Conservation (phyloP, 2,888 invertebrate species). For the Subacronicta megacephala region DNA sequence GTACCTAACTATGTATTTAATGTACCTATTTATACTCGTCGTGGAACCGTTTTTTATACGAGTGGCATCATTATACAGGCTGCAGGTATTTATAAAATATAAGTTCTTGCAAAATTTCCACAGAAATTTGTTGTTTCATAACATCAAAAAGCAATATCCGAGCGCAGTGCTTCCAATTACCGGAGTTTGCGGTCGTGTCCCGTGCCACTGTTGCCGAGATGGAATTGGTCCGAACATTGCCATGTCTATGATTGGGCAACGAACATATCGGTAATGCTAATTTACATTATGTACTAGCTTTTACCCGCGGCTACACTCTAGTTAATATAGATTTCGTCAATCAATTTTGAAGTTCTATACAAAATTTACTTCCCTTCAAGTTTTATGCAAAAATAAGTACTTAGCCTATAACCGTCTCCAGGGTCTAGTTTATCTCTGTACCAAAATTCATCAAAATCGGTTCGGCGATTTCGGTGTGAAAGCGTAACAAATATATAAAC, state of each 20-base stretch:
- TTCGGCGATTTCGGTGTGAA: no score
- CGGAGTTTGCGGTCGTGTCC: slow-evolving; percentile 72
- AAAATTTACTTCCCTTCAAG: no score
- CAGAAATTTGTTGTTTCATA: slow-evolving; percentile 60
- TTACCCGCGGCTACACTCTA: no score
- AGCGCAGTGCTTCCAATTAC: slow-evolving; percentile 71
- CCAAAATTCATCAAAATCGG: no score
- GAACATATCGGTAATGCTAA: slow-evolving; percentile 45
- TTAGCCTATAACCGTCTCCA: no score
- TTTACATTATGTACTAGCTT: slow-evolving; percentile 40
- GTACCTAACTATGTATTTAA: no score
- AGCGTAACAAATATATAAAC: no score
- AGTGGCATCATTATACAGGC: slow-evolving; percentile 2
- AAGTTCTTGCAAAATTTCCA: slow-evolving; percentile 20
- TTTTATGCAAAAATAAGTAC: no score
- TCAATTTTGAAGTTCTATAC: no score
- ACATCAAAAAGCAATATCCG: slow-evolving; percentile 72
- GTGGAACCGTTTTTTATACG: neutral
- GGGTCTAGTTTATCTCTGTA: no score
- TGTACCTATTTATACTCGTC: no score
- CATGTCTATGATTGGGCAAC: slow-evolving; percentile 35
- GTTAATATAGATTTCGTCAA: no score
- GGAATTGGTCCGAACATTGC: slow-evolving; percentile 60
- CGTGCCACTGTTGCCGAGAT: slow-evolving; percentile 64
- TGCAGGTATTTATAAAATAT: slow-evolving; percentile 9